Evolutionary conservation across 2,888 invertebrate species (phyloP).

Genomic region (Xanthia icteritia): DNA sequence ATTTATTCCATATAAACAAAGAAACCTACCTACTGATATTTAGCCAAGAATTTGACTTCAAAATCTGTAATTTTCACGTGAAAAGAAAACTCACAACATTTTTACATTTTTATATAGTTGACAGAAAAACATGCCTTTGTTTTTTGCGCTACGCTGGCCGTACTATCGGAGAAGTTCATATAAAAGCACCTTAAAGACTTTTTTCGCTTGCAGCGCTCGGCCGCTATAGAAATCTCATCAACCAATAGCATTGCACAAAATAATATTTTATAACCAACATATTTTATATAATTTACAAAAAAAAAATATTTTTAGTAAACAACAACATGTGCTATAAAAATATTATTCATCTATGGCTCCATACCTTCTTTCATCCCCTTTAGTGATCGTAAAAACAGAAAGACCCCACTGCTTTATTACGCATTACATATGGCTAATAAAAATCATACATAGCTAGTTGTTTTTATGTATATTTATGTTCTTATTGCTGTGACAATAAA

Average conservation of each 20-base stretch:
- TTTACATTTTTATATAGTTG: neutral
- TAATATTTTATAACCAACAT: too few relatives aligned
- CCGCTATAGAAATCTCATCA: too few relatives aligned
- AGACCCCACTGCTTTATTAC: conserved; percentile 78
- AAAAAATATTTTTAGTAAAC: conserved; percentile 46
- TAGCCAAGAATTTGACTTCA: neutral
- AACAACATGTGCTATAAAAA: conserved; percentile 45
- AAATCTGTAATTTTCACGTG: neutral
- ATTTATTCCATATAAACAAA: conserved; percentile 36
- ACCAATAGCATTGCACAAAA: too few relatives aligned
- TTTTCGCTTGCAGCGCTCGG: too few relatives aligned
- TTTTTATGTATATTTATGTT: conserved; percentile 55
- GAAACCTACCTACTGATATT: conserved; percentile 14
- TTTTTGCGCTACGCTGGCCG: neutral
- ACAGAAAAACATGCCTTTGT: neutral
- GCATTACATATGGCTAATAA: conserved; percentile 77
- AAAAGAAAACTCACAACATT: neutral
- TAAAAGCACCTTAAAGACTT: too few relatives aligned
- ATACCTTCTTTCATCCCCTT: conserved; percentile 56
- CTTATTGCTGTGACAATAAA: conserved; percentile 58
- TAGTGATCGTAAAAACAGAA: conserved; percentile 73
- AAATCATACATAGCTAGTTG: conserved; percentile 64
- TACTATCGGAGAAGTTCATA: too few relatives aligned
- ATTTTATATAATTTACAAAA: too few relatives aligned
- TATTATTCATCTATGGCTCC: conserved; percentile 58